Evolutionary conservation across 2,888 invertebrate species (phyloP).

Genomic region (Acrocyrtus sp.): DNA sequence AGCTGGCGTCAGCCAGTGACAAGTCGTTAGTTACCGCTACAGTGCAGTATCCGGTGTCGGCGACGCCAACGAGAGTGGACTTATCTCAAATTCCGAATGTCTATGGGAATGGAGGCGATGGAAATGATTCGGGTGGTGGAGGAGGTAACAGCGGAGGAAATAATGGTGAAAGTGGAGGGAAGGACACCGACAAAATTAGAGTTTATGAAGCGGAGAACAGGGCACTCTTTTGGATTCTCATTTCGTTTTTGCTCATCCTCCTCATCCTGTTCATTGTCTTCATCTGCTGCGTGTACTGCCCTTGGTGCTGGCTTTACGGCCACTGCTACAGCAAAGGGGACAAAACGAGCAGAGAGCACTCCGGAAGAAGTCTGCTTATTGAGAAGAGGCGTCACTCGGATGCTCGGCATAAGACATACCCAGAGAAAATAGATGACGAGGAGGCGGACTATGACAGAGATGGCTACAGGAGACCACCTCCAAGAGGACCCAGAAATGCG

Average conservation of each 20-base stretch:
- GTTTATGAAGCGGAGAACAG: slow-evolving; percentile 79
- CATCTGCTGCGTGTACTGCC: slow-evolving; percentile 85
- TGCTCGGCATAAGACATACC: slow-evolving; percentile 48
- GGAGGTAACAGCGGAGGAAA: slow-evolving; percentile 3
- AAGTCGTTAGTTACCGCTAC: slow-evolving; percentile 59
- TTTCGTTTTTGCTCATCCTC: slow-evolving; percentile 79
- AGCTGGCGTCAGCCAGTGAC: slow-evolving; percentile 42
- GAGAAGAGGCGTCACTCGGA: slow-evolving; percentile 33
- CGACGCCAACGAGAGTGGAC: slow-evolving; percentile 55
- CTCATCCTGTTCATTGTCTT: slow-evolving; percentile 77
- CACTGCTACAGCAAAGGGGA: slow-evolving; percentile 58
- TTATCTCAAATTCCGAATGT: slow-evolving; percentile 54
- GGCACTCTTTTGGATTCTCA: slow-evolving; percentile 79
- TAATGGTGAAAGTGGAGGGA: slow-evolving; percentile 1
- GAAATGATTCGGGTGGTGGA: not conserved
- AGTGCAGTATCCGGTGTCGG: slow-evolving; percentile 58
- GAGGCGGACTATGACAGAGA: slow-evolving; percentile 47
- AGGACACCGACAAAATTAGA: slow-evolving; percentile 64
- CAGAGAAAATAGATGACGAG: slow-evolving; percentile 39
- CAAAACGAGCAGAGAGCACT: slow-evolving; percentile 36
- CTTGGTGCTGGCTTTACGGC: slow-evolving; percentile 68
- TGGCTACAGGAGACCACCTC: slow-evolving; percentile 10
- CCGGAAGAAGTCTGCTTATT: slow-evolving; percentile 23
- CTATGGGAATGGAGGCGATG: slow-evolving; percentile 1
- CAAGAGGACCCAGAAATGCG: slow-evolving; percentile 28